These are phyloP conservation scores for Nerophis lumbriciformis DNA, from an alignment of 2,113 vertebrate genomes.

Conservation along the genomic window DNA sequence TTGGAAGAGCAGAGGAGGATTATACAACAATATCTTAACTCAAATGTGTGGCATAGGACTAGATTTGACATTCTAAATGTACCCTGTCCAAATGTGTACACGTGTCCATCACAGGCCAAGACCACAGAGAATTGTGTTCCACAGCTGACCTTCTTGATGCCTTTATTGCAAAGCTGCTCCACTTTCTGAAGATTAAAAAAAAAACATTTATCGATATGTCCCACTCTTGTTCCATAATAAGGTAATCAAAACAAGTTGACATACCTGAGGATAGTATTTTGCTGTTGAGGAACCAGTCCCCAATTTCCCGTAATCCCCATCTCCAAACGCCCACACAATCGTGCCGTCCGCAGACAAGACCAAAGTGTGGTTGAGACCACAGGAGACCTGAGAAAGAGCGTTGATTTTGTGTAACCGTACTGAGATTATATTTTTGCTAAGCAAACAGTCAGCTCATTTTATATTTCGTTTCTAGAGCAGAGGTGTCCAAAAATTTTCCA, in stretches of 20 bases:
- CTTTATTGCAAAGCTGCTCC: constrained; percentile 74
- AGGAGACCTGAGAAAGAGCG: constrained; percentile 69
- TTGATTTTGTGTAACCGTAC: background rate
- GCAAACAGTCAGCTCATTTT: background rate
- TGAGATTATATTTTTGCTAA: background rate
- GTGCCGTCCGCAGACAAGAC: constrained; percentile 74
- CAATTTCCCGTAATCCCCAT: constrained; percentile 78
- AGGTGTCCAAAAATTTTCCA: too few species aligned
- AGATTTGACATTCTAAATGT: constrained; percentile 10
- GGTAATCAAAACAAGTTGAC: background rate
- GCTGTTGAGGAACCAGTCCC: constrained; percentile 74
- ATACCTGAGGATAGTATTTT: constrained; percentile 77
- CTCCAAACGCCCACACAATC: constrained; percentile 77
- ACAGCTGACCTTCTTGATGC: constrained; percentile 74
- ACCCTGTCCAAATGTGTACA: constrained; percentile 80
- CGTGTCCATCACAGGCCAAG: constrained; percentile 69
- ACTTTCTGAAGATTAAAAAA: constrained; percentile 66
- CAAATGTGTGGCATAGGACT: background rate
- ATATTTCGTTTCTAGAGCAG: background rate
- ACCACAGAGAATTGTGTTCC: constrained; percentile 78
- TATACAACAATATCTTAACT: background rate
- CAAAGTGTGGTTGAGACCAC: constrained; percentile 77
- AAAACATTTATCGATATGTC: background rate
- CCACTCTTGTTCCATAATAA: too few species aligned
- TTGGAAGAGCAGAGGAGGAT: constrained; percentile 1